Conservation (phyloP, 2,797 vertebrate species). For the Amblyraja radiata region DNA sequence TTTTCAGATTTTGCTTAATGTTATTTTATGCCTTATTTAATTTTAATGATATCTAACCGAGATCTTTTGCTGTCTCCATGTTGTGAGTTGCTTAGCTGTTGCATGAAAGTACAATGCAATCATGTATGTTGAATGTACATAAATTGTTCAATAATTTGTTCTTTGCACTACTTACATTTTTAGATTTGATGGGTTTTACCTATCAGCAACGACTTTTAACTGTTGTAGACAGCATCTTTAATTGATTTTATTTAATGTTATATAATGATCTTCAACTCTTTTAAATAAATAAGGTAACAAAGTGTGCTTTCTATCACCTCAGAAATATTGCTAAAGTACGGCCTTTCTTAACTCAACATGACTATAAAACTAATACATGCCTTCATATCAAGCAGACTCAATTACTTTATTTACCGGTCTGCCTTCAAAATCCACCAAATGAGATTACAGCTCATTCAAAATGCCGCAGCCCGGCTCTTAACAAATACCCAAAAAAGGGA, state of each 20-base stretch:
- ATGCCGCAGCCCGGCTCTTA: too few relatives aligned
- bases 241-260: neutral
- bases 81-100: neutral
- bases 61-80: neutral
- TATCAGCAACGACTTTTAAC: neutral
- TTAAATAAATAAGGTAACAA: too few relatives aligned
- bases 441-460: too few relatives aligned
- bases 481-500: too few relatives aligned
- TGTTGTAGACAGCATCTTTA: neutral
- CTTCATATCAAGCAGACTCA: too few relatives aligned
- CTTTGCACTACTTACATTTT: neutral
- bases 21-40: neutral
- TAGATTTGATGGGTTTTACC: neutral
- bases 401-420: too few relatives aligned
- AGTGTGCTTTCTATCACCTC: too few relatives aligned
- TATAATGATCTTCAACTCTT: neutral
- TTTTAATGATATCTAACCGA: neutral
- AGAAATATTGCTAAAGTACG: too few relatives aligned
- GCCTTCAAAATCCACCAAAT: too few relatives aligned
- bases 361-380: too few relatives aligned
- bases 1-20: neutral
- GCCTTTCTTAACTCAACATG: too few relatives aligned
- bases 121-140: neutral
- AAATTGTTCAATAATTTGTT: neutral
- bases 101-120: neutral